Base-by-base conservation (phyloP, 2,888 invertebrate genomes). In the Strigamia crassipes region DNA sequence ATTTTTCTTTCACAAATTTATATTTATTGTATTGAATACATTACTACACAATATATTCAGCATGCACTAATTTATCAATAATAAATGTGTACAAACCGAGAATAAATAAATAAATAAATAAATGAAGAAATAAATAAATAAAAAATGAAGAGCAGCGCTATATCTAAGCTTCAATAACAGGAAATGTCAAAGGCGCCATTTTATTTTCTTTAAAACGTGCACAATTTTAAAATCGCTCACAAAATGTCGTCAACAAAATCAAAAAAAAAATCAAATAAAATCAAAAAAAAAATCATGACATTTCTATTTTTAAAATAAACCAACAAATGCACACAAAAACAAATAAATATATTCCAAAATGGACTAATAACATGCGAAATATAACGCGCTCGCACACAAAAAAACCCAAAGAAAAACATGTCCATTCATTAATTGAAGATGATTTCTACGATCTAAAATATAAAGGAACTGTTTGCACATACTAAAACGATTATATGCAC, bases 41-140 rank as follows among this genome's bases (percentile, higher is more conserved):
- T 66, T 6, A 66, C 66, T 66, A 66, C 66, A 66, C 66, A 66
- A 27, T 66, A 66, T 66, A 66, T 66, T 23, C 66, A 66, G 66
- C 66, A 66, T 66, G 66, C 66, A 66, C 27, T 66, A 66, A 66
- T 66, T 66, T 66, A 66, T 66, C 66, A 66, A 66, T 66, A 66
- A 66, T 27, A 66, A 42, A 42, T 42, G 51, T 66, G 66, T 66
- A 66, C 66, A 66, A 66, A 66, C 66, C 13, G 8, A 12, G 23
- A 66, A 13, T 23, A 66, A 66, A 66, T 51, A 61, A 61, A 61
- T 21, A 61, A 61, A 61, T n/a, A 18, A 21, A 18, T n/a, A 56
- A n/a, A n/a, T n/a, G n/a, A n/a, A n/a, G n/a, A 61, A 61, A n/a
- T 56, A 56, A 21, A 56, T n/a, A 56, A n/a, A n/a, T 56, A 5